Percentiles rank a stretch among this genome's conserved stretches.
These are phyloP conservation scores for Drosophila greeni DNA, from an alignment of 2,888 invertebrate species.

Conservation along the genomic window DNA sequence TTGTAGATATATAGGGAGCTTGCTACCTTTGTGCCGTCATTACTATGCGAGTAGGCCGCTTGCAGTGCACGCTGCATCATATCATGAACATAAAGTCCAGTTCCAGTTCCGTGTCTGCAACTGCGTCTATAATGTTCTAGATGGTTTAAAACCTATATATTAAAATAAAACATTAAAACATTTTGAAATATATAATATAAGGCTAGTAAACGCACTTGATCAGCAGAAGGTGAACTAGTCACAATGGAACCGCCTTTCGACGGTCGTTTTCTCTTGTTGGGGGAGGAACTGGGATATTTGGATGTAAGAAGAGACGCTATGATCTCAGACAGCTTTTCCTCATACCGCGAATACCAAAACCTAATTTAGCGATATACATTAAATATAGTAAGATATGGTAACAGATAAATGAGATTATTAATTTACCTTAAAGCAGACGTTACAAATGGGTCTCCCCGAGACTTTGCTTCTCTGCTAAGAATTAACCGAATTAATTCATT, in stretches of 20 bases:
- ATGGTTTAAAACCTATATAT: slow-evolving; percentile 88
- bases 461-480: slow-evolving; percentile 86
- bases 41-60: slow-evolving; percentile 91
- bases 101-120: slow-evolving; percentile 83
- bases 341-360: slow-evolving; percentile 95
- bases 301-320: slow-evolving; percentile 88
- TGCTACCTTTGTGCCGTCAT: slow-evolving; percentile 89
- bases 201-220: slow-evolving; percentile 81
- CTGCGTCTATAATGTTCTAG: slow-evolving; percentile 92
- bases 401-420: too few species aligned
- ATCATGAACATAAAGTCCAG: slow-evolving; percentile 91
- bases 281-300: slow-evolving; percentile 91
- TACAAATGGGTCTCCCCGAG: slow-evolving; percentile 89
- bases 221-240: slow-evolving; percentile 87
- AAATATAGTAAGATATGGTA: too few species aligned
- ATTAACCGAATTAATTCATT: slow-evolving; percentile 91
- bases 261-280: slow-evolving; percentile 93
- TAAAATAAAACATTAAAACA: too few species aligned
- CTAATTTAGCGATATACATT: slow-evolving; percentile 48
- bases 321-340: slow-evolving; percentile 91
- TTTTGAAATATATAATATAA: neutral
- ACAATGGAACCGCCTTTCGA: slow-evolving; percentile 85
- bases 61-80: slow-evolving; percentile 94
- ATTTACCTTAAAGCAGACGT: slow-evolving; percentile 88
- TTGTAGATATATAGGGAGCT: neutral